These are phyloP conservation scores for Strigamia crassipes DNA, from an alignment of 2,888 invertebrate species.

Conservation along the genomic window DNA sequence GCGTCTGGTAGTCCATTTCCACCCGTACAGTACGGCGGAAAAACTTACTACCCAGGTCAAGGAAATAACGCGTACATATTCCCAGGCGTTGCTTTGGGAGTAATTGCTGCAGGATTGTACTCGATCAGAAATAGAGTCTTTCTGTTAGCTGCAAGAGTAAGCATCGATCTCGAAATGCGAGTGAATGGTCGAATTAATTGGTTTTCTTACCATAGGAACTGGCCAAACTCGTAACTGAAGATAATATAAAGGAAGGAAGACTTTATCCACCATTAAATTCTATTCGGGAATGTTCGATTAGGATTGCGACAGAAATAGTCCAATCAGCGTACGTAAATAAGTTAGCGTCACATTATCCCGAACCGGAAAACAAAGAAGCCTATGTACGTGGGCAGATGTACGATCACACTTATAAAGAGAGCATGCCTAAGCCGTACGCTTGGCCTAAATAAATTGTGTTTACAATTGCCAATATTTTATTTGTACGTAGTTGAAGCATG, in stretches of 20 bases:
- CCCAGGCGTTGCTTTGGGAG: constrained; percentile 91
- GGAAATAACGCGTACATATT: constrained; percentile 98
- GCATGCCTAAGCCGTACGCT: constrained; percentile 54
- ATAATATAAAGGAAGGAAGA: constrained; percentile 80
- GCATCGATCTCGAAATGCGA: not conserved
- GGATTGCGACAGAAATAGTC: constrained; percentile 80
- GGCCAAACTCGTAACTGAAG: constrained; percentile 77
- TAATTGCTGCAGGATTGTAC: constrained; percentile 86
- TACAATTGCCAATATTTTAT: not conserved
- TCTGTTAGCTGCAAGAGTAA: constrained; percentile 69
- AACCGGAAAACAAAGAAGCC: constrained; percentile 63
- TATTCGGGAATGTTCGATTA: constrained; percentile 83
- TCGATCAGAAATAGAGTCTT: constrained; percentile 62
- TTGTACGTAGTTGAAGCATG: not conserved
- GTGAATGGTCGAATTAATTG: not conserved
- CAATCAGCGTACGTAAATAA: constrained; percentile 79
- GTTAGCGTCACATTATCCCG: constrained; percentile 63
- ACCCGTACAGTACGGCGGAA: constrained; percentile 76
- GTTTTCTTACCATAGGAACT: constrained; percentile 65
- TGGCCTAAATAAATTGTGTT: constrained; percentile 53
- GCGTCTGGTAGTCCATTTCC: constrained; percentile 96
- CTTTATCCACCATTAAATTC: constrained; percentile 61
- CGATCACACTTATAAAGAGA: constrained; percentile 58
- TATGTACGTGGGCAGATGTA: constrained; percentile 61
- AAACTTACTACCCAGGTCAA: constrained; percentile 87